Base-by-base conservation (phyloP, 2,113 vertebrate species). In the Rafetus swinhoei region DNA sequence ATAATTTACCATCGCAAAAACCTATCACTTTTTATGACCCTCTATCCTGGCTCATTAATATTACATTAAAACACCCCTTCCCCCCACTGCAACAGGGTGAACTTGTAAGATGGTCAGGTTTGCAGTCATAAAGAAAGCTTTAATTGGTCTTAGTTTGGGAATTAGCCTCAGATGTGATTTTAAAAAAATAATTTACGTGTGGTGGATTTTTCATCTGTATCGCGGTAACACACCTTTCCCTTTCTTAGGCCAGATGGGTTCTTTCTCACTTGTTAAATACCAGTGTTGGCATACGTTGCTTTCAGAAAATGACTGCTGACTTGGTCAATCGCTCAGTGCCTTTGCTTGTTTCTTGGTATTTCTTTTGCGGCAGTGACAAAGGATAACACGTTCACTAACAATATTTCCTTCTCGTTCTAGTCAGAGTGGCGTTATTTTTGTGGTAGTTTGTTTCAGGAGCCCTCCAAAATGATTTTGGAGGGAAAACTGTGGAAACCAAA, bases 1-100 rank as follows among this genome's bases (percentile, higher is more conserved):
- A 99, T 99, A 99, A 99, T 99, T 99, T 99, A 99, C 99, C 99
- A 99, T 99, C 98, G 98, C 98, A 99, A 98, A 98, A 99, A 99
- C 99, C 98, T 98, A 99, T 98, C 98, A 99, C 98, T 99, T 99
- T 99, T 99, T 99, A 99, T 99, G 99, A 98, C 98, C 98, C 98
- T 99, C 98, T 98, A 99, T 99, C 99, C 99, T 98, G 98, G 97
- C 98, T 99, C 98, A 99, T 99, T 99, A 99, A 99, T 99, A 99
- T 99, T 99, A 99, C 98, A 99, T 99, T 99, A 99, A 99, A 99
- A 98, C 98, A 98, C 98, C 96, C 98, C 95, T 19, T 77, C 60
- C 6, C 2, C 76, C 57, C 96, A 94, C 96, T 98, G 97, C 97
- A 98, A 98, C 97, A 98, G 97, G 97, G 97, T 24, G 95, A 97